A percentile compares a stretch with the other conserved stretches of the same genome.
These are phyloP conservation scores for Tinea trinotella DNA, from an alignment of 2,888 invertebrate species.

Conservation along the genomic window DNA sequence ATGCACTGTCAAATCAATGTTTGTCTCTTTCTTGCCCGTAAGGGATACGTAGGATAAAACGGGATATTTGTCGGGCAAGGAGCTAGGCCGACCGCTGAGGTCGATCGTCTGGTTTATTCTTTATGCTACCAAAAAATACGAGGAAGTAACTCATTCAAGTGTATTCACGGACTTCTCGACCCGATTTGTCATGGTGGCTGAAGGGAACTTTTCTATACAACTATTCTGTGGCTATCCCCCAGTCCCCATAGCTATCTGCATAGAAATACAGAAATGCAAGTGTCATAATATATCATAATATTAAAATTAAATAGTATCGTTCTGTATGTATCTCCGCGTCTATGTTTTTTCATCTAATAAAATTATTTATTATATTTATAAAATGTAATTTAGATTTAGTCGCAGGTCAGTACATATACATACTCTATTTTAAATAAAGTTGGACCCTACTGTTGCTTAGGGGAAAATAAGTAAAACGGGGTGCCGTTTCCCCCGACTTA, in stretches of 20 bases:
- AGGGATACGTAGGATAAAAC: conserved; percentile 36
- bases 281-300: no score
- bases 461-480: neutral
- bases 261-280: no score
- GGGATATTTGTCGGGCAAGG: conserved; percentile 37
- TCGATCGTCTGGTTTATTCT: conserved; percentile 62
- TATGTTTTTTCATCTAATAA: no score
- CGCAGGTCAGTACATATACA: neutral
- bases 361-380: no score
- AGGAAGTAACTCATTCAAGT: conserved; percentile 59
- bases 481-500: neutral
- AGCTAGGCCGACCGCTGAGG: conserved; percentile 46
- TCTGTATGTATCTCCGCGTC: no score
- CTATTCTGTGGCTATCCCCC: neutral
- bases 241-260: neutral
- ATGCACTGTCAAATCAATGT: conserved; percentile 39
- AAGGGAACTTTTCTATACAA: conserved; percentile 2
- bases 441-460: neutral
- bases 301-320: no score
- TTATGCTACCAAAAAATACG: conserved; percentile 59
- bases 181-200: conserved; percentile 41
- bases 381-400: no score
- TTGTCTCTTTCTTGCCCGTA: conserved; percentile 43
- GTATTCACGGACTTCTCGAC: conserved; percentile 34
- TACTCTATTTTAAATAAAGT: neutral